Evolutionary conservation across 2,113 vertebrate species (phyloP).

Genomic region (Pedionomus torquatus): DNA sequence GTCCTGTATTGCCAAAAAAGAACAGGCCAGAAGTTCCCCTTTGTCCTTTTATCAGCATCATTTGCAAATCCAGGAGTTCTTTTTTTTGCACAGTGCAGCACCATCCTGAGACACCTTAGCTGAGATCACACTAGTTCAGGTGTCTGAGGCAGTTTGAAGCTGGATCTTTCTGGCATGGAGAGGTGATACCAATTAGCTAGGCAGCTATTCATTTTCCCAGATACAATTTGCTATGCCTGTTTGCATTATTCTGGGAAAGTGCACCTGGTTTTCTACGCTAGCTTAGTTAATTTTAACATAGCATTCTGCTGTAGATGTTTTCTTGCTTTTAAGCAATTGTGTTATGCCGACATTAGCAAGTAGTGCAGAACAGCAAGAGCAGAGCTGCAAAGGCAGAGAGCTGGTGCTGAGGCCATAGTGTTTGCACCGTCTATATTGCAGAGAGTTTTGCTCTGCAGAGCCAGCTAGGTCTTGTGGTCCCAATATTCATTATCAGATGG

Average conservation of each 20-base stretch:
- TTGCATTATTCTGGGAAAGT: neutral
- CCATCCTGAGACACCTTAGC: neutral
- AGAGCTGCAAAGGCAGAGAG: neutral
- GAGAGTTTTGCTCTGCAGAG: neutral
- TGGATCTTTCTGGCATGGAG: neutral
- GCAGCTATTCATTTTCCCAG: neutral
- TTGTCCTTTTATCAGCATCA: neutral
- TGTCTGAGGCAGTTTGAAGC: neutral
- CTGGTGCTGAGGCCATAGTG: neutral
- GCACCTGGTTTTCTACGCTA: neutral
- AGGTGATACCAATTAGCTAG: neutral
- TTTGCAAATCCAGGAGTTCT: fast-evolving
- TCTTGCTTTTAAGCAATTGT: neutral
- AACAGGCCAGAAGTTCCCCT: neutral
- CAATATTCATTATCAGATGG: fast-evolving
- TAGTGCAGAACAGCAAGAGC: neutral
- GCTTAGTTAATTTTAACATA: neutral
- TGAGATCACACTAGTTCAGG: neutral
- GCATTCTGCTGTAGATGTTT: neutral
- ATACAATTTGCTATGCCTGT: neutral
- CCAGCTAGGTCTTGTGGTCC: neutral
- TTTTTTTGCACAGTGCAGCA: neutral
- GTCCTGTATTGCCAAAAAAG: neutral
- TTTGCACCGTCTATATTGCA: neutral
- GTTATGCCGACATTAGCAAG: neutral